phyloP scores from a whole-genome alignment of 2,888 invertebrate genomes.

The Malachius bipustulatus region DNA sequence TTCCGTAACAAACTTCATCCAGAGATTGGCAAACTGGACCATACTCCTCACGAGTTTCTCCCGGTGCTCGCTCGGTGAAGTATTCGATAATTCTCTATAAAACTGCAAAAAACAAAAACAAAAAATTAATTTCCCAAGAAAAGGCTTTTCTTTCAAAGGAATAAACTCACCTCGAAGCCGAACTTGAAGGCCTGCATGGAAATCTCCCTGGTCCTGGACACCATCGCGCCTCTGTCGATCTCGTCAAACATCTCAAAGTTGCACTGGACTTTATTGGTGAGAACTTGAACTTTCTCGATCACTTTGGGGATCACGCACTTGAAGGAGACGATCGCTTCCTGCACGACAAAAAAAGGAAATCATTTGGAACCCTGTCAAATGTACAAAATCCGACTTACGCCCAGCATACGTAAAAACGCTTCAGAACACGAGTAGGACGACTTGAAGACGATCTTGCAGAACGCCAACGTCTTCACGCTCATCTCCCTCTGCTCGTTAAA shows the following conservation, averaged over 20 bases:
- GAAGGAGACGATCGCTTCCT: slow-evolving; percentile 46
- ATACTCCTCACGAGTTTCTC: slow-evolving; percentile 46
- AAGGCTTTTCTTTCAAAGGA: not conserved
- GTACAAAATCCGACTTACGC: too few species aligned
- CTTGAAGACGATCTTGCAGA: slow-evolving; percentile 61
- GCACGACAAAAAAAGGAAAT: slow-evolving; percentile 12
- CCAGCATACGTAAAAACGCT: slow-evolving; percentile 11
- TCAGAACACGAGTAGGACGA: slow-evolving; percentile 12
- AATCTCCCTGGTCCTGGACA: slow-evolving; percentile 58
- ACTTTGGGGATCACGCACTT: slow-evolving; percentile 44
- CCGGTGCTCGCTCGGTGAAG: slow-evolving; percentile 40
- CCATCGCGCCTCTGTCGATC: slow-evolving; percentile 45
- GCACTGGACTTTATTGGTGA: slow-evolving; percentile 39
- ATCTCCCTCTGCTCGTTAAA: slow-evolving; percentile 71
- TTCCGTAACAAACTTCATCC: slow-evolving; percentile 82
- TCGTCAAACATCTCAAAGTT: slow-evolving; percentile 44
- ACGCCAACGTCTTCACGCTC: slow-evolving; percentile 65
- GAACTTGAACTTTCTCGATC: slow-evolving; percentile 45
- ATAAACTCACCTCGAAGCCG: slow-evolving; percentile 63
- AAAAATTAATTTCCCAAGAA: too few species aligned
- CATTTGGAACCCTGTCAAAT: too few species aligned
- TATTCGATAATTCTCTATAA: slow-evolving; percentile 60
- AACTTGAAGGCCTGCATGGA: slow-evolving; percentile 81
- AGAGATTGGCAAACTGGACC: slow-evolving; percentile 61
- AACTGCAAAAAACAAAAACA: slow-evolving; percentile 36